Conservation (phyloP, 1,140 invertebrate species). For the Euglossa dilemma region DNA sequence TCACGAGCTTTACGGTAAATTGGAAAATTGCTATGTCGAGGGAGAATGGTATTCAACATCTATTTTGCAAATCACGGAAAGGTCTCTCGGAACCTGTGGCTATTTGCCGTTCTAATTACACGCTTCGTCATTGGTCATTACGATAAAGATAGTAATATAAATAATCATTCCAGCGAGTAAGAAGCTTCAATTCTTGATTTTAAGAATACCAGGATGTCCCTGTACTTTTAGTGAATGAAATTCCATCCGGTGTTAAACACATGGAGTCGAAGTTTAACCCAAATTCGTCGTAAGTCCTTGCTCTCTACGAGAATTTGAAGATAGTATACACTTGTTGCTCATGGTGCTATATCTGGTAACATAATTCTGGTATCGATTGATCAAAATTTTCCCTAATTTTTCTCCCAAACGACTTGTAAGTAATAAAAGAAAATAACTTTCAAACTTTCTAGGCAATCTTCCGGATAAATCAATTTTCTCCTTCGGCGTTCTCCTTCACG, state of each 20-base stretch:
- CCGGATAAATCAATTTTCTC: too few species aligned
- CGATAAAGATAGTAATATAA: background rate
- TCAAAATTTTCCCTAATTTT: too few species aligned
- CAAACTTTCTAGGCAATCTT: background rate
- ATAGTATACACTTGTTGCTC: background rate
- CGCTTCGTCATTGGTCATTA: background rate
- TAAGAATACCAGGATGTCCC: too few species aligned
- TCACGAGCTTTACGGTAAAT: constrained; percentile 55
- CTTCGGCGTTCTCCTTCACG: too few species aligned
- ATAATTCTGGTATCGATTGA: too few species aligned
- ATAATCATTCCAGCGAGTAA: background rate
- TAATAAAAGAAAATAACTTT: background rate
- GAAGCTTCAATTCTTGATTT: background rate
- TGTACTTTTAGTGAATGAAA: too few species aligned
- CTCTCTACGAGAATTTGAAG: background rate
- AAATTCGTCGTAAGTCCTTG: too few species aligned
- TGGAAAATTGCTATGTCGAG: constrained; percentile 45
- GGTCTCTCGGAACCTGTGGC: background rate
- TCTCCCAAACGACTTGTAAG: background rate
- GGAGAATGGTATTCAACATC: constrained; percentile 13
- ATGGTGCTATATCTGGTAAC: too few species aligned
- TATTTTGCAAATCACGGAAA: background rate
- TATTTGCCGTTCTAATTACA: constrained; percentile 25
- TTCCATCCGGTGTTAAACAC: too few species aligned
- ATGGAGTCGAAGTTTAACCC: too few species aligned